Evolutionary conservation across 1,140 invertebrate genomes (phyloP), one percentile per base, ranked within the genome.

Genomic region (Coenobita brevimanus): DNA sequence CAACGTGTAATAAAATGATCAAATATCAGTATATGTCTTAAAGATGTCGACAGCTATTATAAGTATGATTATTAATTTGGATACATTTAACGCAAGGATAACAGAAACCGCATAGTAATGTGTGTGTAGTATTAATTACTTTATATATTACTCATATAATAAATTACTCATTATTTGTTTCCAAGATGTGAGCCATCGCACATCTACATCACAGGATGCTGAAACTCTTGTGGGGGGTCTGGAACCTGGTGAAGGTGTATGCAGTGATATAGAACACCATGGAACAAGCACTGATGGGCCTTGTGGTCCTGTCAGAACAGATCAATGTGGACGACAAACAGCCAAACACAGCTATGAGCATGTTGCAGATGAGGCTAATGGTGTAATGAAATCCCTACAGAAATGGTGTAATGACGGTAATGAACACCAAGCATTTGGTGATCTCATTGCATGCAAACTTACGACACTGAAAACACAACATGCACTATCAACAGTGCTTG

Each of bases 361-460:
- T 30, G 33, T 64, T 64, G 62, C 33, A 64, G 62, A 64, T 24
- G 62, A 64, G 62, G 21, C 21, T n/a, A 24, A 64, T 64, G 62
- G 33, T n/a, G 62, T 64, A 64, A 64, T 64, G 62, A 64, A 64
- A 64, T 6, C 62, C 3, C 62, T 64, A 24, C 62, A 64, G n/a
- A 64, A 64, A 64, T 30, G 62, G 62, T 64, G 21, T 64, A 64
- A 3, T 64, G 62, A 64, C 4, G n/a, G 62, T 64, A 30, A 64
- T 64, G 3, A 64, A 64, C 62, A 64, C 62, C 62, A 64, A 21
- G n/a, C 62, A 64, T 64, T 64, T 64, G 21, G 62, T 21, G 62
- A 64, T 64, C 33, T 64, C 62, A 64, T 64, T 21, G 21, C 62
- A 64, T 64, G 62, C 62, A 64, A 64, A 64, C 62, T 64, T 64